Evolutionary conservation across 2,888 invertebrate species (phyloP), one percentile per base, ranked within the genome.

Genomic region (Globia sparganii): DNA sequence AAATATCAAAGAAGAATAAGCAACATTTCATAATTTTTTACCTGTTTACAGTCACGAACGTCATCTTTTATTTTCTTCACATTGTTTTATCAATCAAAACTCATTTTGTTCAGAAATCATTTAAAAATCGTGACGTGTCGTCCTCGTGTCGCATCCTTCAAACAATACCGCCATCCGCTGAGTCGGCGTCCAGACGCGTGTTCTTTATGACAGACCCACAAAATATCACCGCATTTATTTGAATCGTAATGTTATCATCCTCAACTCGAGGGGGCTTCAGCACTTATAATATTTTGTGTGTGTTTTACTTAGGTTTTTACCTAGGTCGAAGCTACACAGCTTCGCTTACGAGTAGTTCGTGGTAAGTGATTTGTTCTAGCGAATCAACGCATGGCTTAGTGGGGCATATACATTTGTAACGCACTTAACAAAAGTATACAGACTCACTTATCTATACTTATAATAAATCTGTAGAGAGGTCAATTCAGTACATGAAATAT

Each of bases 201-300:
- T 93, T 90, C 91, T 94, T 94, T 94, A 94, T 91, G 94, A 93
- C 89, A 87, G 88, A 69, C 87, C 90, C 91, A 88, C 93, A 91
- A 92, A 93, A 93, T 93, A 90, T 90, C 86, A 78, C 79, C 88
- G 81, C 87, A 86, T 93, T 94, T 93, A 94, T 94, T 93, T 91
- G 92, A 93, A 93, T 93, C 92, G 88, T 91, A 90, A 92, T 92
- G 92, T 92, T 94, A 94, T 94, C 94, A 93, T 92, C 88, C 87
- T 85, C 87, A 84, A 86, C 71, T 86, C 62, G 72, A 86, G 81
- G 58, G 76, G 69, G 46, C 72, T 80, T 61, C 40, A 68, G 31
- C 58, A 64, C 83, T 85, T 75, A 66, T 83, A 61, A 76, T 76
- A 86, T 77, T 76, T 75, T 76, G 68, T 79, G 75, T 77, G 80